These are phyloP conservation scores for Genyomyrus donnyi DNA, from an alignment of 2,113 vertebrate species.

Conservation along the genomic window DNA sequence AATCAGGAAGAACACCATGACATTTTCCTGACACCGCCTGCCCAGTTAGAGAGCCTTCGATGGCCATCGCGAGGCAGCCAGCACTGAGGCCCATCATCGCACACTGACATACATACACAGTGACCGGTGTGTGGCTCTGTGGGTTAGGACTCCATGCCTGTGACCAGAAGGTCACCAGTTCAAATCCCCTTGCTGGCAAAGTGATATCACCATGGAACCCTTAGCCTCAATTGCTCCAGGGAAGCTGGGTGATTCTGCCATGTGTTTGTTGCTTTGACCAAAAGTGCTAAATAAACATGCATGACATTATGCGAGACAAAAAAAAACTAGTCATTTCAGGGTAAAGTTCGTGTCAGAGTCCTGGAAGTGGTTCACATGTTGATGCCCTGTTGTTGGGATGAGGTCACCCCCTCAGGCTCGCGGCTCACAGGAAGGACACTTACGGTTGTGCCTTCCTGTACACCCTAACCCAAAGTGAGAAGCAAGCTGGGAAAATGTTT, in stretches of 20 bases:
- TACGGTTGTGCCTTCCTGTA: background rate
- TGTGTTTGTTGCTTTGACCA: background rate
- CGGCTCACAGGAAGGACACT: background rate
- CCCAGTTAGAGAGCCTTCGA: background rate
- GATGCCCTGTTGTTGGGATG: background rate
- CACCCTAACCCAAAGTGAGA: background rate
- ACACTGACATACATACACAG: background rate
- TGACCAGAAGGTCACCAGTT: background rate
- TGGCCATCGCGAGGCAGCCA: background rate
- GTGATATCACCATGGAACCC: background rate
- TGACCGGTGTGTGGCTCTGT: background rate
- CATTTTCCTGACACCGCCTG: background rate
- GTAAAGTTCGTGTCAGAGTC: background rate
- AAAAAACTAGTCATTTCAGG: background rate
- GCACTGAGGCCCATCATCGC: background rate
- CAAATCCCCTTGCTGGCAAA: background rate
- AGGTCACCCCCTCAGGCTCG: background rate
- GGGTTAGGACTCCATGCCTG: background rate
- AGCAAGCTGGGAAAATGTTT: background rate
- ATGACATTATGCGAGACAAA: background rate
- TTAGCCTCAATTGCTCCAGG: background rate
- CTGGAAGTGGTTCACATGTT: background rate
- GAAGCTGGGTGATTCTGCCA: background rate
- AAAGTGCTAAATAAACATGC: background rate
- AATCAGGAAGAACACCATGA: background rate